A percentile compares a stretch with the other conserved stretches of the same genome.
These are phyloP conservation scores for Chlorodrepanis virens DNA, from an alignment of 2,113 vertebrate genomes.

Conservation along the genomic window DNA sequence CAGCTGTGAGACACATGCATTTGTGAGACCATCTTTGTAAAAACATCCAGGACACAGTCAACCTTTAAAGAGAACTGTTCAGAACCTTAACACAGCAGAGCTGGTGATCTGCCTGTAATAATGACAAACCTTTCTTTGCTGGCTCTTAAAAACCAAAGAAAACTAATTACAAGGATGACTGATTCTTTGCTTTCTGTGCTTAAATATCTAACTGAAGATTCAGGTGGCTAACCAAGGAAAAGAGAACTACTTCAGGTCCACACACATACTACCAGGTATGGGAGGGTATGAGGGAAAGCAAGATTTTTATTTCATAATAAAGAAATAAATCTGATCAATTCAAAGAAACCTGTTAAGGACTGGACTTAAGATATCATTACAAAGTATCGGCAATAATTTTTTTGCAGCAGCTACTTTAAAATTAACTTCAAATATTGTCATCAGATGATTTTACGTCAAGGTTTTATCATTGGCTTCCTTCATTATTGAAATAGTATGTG, in stretches of 20 bases:
- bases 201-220: background rate
- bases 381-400: background rate
- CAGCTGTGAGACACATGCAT: background rate
- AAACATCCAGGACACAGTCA: background rate
- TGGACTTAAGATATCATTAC: background rate
- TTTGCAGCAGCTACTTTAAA: background rate
- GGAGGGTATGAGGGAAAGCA: background rate
- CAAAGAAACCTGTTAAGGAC: background rate
- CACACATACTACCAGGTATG: accelerated
- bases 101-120: background rate
- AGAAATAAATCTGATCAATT: background rate
- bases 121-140: background rate
- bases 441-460: background rate
- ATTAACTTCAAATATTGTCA: background rate
- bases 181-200: background rate
- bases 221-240: background rate
- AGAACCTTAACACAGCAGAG: background rate
- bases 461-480: background rate
- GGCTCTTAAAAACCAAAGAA: background rate
- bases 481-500: background rate
- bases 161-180: background rate
- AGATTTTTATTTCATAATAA: background rate
- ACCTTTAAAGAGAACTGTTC: background rate
- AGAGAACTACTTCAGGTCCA: background rate
- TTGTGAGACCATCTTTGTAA: background rate